These are phyloP conservation scores for Anguilla megastoma DNA, from an alignment of 2,797 vertebrate genomes.

Conservation along the genomic window DNA sequence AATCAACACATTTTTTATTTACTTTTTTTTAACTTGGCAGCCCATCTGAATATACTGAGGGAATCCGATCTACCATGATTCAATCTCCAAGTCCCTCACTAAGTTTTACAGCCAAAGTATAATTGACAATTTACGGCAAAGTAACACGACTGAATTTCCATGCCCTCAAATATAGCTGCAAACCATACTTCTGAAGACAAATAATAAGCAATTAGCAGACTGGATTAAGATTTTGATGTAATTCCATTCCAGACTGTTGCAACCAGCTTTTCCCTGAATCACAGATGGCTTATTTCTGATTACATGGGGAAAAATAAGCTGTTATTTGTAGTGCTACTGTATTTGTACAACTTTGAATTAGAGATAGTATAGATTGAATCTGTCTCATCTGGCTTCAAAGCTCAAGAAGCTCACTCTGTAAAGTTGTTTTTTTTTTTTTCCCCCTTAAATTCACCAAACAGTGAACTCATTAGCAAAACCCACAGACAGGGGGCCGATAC, in stretches of 20 bases:
- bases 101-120: too few relatives aligned
- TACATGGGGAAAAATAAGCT: too few relatives aligned
- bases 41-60: neutral
- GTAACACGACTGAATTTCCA: neutral
- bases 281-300: neutral
- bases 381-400: neutral
- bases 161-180: neutral
- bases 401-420: neutral
- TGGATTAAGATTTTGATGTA: neutral
- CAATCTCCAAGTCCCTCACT: neutral
- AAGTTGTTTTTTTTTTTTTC: neutral
- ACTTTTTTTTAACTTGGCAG: neutral
- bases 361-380: neutral
- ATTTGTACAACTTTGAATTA: neutral
- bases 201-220: neutral
- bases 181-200: neutral
- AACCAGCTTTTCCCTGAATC: neutral
- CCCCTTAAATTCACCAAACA: neutral
- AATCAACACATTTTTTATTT: neutral
- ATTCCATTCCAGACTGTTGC: neutral
- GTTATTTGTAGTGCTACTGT: neutral
- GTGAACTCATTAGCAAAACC: constrained; percentile 5
- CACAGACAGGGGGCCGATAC: constrained; percentile 26
- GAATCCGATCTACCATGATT: neutral
- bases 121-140: too few relatives aligned